Evolutionary conservation across 2,113 vertebrate species (phyloP), one percentile per base, ranked within the genome.

Genomic region (Brachypodius melanocephalos): DNA sequence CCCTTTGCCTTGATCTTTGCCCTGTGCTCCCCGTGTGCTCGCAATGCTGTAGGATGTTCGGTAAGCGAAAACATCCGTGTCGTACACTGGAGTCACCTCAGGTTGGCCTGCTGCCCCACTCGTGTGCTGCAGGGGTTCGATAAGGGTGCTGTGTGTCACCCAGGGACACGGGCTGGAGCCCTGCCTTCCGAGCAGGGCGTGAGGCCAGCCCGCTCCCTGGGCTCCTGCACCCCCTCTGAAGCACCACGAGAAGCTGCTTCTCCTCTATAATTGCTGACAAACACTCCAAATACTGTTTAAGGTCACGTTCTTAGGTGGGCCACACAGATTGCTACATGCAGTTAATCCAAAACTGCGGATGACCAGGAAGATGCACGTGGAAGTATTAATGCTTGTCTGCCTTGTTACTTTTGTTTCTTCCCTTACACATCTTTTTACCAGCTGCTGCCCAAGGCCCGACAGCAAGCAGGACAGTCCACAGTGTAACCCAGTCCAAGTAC

Each of bases 1-100:
- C 8, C 8, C 18, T 5, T 34, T 15, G 17, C 29, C 28, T 36
- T 12, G 10, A 2, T 31, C 14, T 54, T 32, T 12, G 3, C 8
- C 11, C 28, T 6, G 6, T 2, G 10, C 29, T 58, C 28, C 17
- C 26, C 5, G 0, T 19, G 14, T 6, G 4, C 31, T 42, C 10
- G 7, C 38, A 0, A 0, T 14, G 32, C 43, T 16, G 34, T 9
- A 18, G 57, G 26, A 36, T 42, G 31, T 58, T 58, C 3, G 43
- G 25, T 25, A 20, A 67, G 2, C 8, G 49, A 6, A 12, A 59
- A 36, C 21, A 1, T 10, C 10, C 0, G 1, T 28, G 45, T 32
- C 32, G 4, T 21, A 0, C 14, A 0, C 0, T 25, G 29, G 1
- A 4, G 49, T 14, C 14, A 1, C 38, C 8, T 8, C 9, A 25